Evolutionary conservation across 2,888 invertebrate genomes (phyloP).

Genomic region (Parasteatoda lunata): DNA sequence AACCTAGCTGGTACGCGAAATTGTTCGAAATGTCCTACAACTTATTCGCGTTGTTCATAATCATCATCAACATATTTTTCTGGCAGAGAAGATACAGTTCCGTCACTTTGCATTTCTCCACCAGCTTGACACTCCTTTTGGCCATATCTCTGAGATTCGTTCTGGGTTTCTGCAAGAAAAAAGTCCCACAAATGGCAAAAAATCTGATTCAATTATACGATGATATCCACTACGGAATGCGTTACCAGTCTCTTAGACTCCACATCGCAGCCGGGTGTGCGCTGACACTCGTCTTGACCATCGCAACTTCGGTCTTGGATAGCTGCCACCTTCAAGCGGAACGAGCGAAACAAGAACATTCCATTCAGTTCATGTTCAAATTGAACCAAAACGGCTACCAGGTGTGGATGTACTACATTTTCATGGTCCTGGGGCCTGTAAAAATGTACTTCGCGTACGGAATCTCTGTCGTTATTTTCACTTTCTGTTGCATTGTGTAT

Average conservation of each 20-base stretch:
- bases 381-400: slow-evolving; percentile 23
- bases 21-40: slow-evolving; percentile 32
- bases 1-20: slow-evolving; percentile 22
- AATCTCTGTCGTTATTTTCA: slow-evolving; percentile 47
- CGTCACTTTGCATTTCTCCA: slow-evolving; percentile 40
- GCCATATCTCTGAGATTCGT: slow-evolving; percentile 47
- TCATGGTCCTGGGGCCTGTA: slow-evolving; percentile 32
- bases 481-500: slow-evolving; percentile 42
- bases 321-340: slow-evolving; percentile 21
- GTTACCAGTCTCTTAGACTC: slow-evolving; percentile 23
- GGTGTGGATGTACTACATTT: slow-evolving; percentile 41
- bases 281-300: slow-evolving; percentile 18
- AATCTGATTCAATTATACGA: slow-evolving; percentile 41
- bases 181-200: slow-evolving; percentile 36
- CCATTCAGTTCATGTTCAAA: slow-evolving; percentile 38
- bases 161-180: slow-evolving; percentile 10
- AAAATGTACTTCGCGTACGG: slow-evolving; percentile 61
- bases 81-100: slow-evolving; percentile 56
- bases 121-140: slow-evolving; percentile 41
- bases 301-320: slow-evolving; percentile 41
- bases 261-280: slow-evolving; percentile 20
- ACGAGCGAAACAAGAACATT: slow-evolving; percentile 46
- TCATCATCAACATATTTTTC: slow-evolving; percentile 51
- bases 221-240: slow-evolving; percentile 32
- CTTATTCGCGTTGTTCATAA: slow-evolving; percentile 23